phyloP scores from a whole-genome alignment of 2,888 invertebrate genomes.

The Creontiades dilutus region DNA sequence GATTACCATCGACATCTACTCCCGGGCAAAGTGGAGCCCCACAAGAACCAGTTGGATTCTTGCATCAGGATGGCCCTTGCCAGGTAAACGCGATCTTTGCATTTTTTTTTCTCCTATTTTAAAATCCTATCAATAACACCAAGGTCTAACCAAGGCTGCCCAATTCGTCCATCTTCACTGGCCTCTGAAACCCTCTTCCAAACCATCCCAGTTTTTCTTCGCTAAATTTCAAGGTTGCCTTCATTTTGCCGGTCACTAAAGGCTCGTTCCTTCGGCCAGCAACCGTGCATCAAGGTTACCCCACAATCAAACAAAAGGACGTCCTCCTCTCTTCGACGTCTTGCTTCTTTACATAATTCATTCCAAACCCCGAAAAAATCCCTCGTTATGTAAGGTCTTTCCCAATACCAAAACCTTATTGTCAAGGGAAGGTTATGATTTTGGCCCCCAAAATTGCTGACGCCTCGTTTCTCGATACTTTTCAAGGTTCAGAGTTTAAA shows the following conservation, averaged over 20 bases:
- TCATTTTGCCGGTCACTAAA: conserved; percentile 31
- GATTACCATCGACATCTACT: conserved; percentile 71
- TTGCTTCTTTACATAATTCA: not conserved
- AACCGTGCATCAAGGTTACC: conserved; percentile 61
- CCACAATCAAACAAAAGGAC: conserved; percentile 59
- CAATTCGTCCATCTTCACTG: not conserved
- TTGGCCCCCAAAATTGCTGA: conserved; percentile 40
- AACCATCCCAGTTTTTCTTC: not conserved
- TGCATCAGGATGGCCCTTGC: conserved; percentile 85
- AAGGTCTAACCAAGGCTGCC: conserved; percentile 40
- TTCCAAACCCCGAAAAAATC: conserved; percentile 16
- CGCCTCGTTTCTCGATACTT: conserved; percentile 10
- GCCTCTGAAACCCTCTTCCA: not conserved
- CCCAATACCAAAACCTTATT: conserved; percentile 40
- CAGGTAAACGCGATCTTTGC: conserved; percentile 79
- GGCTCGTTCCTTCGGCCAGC: not conserved
- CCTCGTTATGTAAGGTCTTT: not conserved
- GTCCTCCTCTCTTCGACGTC: not conserved
- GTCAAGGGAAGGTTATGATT: conserved; percentile 62
- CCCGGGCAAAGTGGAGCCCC: conserved; percentile 75
- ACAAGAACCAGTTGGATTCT: conserved; percentile 80
- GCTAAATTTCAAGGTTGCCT: conserved; percentile 43
- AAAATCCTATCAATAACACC: conserved; percentile 40
- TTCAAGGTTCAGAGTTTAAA: conserved; percentile 15
- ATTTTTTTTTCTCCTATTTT: conserved; percentile 1